phyloP scores from a whole-genome alignment of 2,113 vertebrate species.

The Sylvilagus bachmani region DNA sequence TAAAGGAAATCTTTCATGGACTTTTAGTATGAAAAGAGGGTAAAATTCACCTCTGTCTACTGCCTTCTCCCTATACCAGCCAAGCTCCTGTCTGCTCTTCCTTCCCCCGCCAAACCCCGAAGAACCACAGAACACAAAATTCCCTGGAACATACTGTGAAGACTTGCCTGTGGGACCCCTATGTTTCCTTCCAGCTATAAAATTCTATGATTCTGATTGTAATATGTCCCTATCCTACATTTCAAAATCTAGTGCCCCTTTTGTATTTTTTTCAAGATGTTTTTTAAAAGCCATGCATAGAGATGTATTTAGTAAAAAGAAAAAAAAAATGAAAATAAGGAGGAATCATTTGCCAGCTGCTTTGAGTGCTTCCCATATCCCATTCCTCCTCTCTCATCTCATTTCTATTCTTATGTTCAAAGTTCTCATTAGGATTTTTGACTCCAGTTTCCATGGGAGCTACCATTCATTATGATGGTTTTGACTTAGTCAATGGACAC shows the following conservation, averaged over 20 bases:
- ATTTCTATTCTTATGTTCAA: not conserved
- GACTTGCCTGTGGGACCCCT: not conserved
- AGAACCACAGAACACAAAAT: not conserved
- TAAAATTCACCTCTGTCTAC: not conserved
- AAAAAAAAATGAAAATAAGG: not conserved
- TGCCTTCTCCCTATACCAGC: not conserved
- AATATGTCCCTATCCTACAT: not conserved
- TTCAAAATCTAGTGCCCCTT: conserved; percentile 20
- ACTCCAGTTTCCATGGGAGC: not conserved
- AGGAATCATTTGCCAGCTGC: not conserved
- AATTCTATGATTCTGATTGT: conserved; percentile 18
- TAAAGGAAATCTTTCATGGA: conserved; percentile 8
- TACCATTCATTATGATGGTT: not conserved
- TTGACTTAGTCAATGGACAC: not conserved
- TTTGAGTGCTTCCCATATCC: not conserved
- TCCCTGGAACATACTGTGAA: not conserved
- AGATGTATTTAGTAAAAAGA: conserved; percentile 1
- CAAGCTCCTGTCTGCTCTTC: not conserved
- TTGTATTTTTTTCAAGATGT: conserved; percentile 37
- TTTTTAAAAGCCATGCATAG: not conserved
- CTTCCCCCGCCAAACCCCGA: too few relatives aligned
- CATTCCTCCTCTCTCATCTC: not conserved
- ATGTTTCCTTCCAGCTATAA: not conserved
- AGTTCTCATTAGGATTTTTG: not conserved
- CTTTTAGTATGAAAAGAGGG: not conserved